Base-by-base conservation (phyloP, 2,113 vertebrate species). In the Lanius collurio region DNA sequence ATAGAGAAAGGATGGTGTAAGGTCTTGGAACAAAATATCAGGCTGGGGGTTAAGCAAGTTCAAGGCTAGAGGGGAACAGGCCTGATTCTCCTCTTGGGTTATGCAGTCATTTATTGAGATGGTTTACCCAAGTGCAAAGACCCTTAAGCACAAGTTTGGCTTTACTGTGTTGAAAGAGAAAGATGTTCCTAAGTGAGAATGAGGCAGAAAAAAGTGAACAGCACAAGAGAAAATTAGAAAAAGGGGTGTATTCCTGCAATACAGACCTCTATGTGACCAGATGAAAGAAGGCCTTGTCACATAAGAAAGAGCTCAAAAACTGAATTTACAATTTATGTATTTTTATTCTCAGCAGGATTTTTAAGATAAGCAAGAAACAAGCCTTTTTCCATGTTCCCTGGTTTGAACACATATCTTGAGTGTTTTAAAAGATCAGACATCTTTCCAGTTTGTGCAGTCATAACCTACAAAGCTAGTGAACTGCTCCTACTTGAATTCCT, bases 11-110 rank as follows among this genome's bases (percentile, higher is more conserved):
- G 69, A 64, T 89, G 91, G 83, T 82, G 93, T 69, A 97, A 97
- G 83, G 39, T 92, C 93, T 90, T 97, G 94, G 93, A 95, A 93
- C 31, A 84, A 95, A 94, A 75, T 39, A 67, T 28, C 14, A 41
- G 49, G 13, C 70, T 85, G 59, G 75, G 14, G 26, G 88, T 97
- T 85, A 85, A 95, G 75, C 37, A 95, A 94, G 62, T 96, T 92
- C 6, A 6, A 94, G 89, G 91, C 87, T 80, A 96, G 93, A 96
- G 93, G 93, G 91, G 78, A 95, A 81, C 6, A 73, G 23, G 33
- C 42, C 35, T 76, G 33, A 50, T 74, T 73, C 21, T 80, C 35
- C n/a, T 81, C 33, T 64, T 69, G 52, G 6, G 14, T 70, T 75
- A 67, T 42, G 30, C 50, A 89, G 39, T 73, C 13, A 71, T 91